Conservation (phyloP, 2,113 vertebrate genomes). For the Polypterus bichir region DNA sequence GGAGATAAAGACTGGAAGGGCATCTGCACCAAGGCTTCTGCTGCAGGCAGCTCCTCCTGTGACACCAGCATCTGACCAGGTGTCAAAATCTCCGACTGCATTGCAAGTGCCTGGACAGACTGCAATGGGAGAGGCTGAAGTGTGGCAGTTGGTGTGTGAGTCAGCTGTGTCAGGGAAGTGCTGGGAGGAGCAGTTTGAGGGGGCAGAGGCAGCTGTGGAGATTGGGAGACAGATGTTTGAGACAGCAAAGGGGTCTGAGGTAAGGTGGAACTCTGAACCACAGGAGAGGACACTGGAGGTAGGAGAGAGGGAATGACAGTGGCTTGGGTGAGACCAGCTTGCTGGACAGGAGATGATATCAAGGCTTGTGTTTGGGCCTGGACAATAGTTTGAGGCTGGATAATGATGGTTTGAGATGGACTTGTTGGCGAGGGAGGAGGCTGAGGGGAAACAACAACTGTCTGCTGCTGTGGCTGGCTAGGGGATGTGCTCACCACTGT, state of each 20-base stretch:
- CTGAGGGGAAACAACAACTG: conserved; percentile 60
- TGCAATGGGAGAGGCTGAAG: conserved; percentile 64
- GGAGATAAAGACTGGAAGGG: conserved; percentile 77
- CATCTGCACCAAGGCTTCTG: conserved; percentile 74
- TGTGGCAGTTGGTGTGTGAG: conserved; percentile 51
- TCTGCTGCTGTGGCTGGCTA: conserved; percentile 44
- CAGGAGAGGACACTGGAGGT: conserved; percentile 40
- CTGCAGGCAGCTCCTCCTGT: conserved; percentile 70
- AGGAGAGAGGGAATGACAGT: conserved; percentile 45
- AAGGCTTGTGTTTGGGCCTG: conserved; percentile 56
- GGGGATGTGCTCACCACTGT: conserved; percentile 41
- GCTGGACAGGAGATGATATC: conserved; percentile 48
- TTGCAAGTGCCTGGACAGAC: conserved; percentile 65
- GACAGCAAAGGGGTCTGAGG: neutral
- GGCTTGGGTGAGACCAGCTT: conserved; percentile 28
- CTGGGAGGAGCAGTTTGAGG: conserved; percentile 17
- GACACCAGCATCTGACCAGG: conserved; percentile 67
- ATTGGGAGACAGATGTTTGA: neutral
- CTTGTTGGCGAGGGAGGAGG: conserved; percentile 52
- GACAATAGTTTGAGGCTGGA: conserved; percentile 57
- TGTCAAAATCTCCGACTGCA: conserved; percentile 68
- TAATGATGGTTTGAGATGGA: conserved; percentile 62
- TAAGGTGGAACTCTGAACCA: conserved; percentile 32
- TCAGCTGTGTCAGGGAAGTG: conserved; percentile 55
- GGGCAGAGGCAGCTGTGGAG: conserved; percentile 17